phyloP scores from a whole-genome alignment of 2,797 vertebrate genomes.

The Sebastes cheni region DNA sequence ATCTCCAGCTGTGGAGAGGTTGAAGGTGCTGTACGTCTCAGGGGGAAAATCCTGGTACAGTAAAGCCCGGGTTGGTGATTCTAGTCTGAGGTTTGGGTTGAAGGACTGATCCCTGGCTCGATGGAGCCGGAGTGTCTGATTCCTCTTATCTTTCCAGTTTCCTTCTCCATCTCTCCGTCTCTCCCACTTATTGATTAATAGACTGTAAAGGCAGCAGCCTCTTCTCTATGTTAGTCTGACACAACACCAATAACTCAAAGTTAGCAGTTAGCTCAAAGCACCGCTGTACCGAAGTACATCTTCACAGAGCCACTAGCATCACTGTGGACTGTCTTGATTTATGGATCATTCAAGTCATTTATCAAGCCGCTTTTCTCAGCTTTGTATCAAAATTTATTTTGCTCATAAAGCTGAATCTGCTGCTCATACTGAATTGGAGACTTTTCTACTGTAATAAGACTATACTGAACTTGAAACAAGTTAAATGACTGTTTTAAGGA shows the following conservation, averaged over 20 bases:
- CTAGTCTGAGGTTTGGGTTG: constrained; percentile 19
- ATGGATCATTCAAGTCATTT: not conserved
- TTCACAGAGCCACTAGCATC: not conserved
- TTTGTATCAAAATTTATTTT: not conserved
- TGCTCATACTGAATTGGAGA: not conserved
- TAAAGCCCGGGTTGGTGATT: constrained; percentile 8
- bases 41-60: not conserved
- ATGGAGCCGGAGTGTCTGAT: constrained; percentile 37
- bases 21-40: constrained; percentile 14
- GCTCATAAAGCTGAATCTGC: not conserved
- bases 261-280: not conserved
- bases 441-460: not conserved
- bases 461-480: not conserved
- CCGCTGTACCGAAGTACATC: too few relatives aligned
- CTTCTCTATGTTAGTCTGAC: constrained; percentile 4
- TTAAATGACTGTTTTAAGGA: not conserved
- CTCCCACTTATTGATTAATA: constrained; percentile 27
- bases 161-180: not conserved
- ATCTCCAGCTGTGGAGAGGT: constrained; percentile 23
- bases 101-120: constrained; percentile 5
- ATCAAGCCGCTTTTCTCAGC: not conserved
- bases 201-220: not conserved
- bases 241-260: not conserved
- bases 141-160: constrained; percentile 1
- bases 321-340: not conserved